Conservation (phyloP, 1,140 invertebrate species). For the Bombus sylvicola region DNA sequence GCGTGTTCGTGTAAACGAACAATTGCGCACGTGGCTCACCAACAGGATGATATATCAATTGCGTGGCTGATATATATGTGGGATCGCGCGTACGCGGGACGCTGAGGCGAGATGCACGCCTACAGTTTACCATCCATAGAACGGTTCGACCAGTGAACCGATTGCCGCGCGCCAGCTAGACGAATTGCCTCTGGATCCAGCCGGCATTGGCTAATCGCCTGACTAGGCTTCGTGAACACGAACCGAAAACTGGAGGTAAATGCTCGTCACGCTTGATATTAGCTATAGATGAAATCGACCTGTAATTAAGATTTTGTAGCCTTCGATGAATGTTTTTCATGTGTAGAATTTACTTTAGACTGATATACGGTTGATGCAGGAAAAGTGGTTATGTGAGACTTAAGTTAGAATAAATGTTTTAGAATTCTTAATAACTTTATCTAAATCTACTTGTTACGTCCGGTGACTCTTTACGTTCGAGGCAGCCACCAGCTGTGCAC, state of each 20-base stretch:
- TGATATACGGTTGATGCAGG: too few relatives aligned
- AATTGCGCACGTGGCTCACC: constrained; percentile 33
- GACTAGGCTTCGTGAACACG: background rate
- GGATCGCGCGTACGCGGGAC: constrained; percentile 20
- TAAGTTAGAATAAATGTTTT: too few relatives aligned
- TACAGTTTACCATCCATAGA: constrained; percentile 10
- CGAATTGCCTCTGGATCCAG: background rate
- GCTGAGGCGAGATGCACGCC: constrained; percentile 20
- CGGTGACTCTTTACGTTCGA: too few relatives aligned
- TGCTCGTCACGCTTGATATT: background rate
- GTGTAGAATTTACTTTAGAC: too few relatives aligned
- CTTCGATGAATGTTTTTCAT: too few relatives aligned
- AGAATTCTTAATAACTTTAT: too few relatives aligned
- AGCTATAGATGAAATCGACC: too few relatives aligned
- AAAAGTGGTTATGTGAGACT: too few relatives aligned
- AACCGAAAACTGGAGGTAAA: background rate
- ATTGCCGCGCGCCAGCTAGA: background rate
- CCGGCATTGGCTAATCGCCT: background rate
- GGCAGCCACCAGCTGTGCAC: too few relatives aligned
- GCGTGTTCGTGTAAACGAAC: constrained; percentile 20
- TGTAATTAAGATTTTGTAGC: too few relatives aligned
- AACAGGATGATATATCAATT: constrained; percentile 48
- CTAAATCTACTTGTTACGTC: too few relatives aligned
- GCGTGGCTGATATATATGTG: constrained; percentile 36
- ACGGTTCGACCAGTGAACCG: constrained; percentile 21